Conservation (phyloP, 2,888 invertebrate genomes). For the Nymphalis polychloros region DNA sequence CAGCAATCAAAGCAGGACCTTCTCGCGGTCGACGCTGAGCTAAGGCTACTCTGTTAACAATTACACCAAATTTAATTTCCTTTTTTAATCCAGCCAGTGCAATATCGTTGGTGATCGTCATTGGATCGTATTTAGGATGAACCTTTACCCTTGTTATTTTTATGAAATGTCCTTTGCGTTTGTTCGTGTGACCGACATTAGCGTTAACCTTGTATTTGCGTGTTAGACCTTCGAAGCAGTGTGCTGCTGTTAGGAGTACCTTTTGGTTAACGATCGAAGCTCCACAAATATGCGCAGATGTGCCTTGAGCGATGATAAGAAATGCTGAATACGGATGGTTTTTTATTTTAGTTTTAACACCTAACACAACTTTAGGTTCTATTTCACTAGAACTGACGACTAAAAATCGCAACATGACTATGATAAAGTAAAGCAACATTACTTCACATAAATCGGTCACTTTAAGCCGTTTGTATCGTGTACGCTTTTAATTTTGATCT, state of each 20-base stretch:
- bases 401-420: conserved; percentile 6
- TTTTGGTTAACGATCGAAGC: conserved; percentile 50
- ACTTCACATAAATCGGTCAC: not conserved
- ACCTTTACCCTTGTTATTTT: not conserved
- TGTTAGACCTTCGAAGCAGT: conserved; percentile 38
- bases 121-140: conserved; percentile 21
- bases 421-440: conserved; percentile 14
- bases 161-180: not conserved
- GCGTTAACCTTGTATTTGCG: not conserved
- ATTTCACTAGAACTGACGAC: conserved; percentile 8
- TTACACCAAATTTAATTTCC: conserved; percentile 14
- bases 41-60: conserved; percentile 18
- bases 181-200: conserved; percentile 10
- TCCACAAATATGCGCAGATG: conserved; percentile 44
- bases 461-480: not conserved
- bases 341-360: conserved; percentile 11
- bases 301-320: not conserved
- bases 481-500: conserved; percentile 14
- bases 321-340: conserved; percentile 22
- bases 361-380: conserved; percentile 16
- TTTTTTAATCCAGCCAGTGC: conserved; percentile 17
- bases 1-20: conserved; percentile 22
- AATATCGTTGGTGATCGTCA: conserved; percentile 18
- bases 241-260: conserved; percentile 50
- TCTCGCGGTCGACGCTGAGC: not conserved